phyloP scores from a whole-genome alignment of 2,888 invertebrate genomes.

The Priocnemis perturbator region DNA sequence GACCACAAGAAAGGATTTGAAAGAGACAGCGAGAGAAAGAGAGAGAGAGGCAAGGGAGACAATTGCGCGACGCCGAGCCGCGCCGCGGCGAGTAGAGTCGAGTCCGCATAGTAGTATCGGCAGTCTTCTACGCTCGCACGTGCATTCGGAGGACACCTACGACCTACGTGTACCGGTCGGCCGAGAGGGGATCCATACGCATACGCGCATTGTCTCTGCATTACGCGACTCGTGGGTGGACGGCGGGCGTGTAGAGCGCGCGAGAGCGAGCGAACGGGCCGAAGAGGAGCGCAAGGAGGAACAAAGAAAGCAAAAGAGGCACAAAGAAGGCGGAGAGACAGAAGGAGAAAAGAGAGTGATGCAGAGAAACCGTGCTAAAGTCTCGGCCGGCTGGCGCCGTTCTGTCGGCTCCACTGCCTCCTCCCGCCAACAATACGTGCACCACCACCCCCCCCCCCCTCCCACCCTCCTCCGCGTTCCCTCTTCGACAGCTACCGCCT shows the following conservation, averaged over 20 bases:
- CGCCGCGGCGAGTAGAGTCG: too few species aligned
- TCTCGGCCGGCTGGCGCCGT: slow-evolving; percentile 66
- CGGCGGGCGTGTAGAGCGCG: not conserved
- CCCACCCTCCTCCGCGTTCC: not conserved
- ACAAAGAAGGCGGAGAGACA: slow-evolving; percentile 25
- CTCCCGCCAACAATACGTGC: slow-evolving; percentile 66
- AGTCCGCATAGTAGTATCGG: slow-evolving; percentile 33
- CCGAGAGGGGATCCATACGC: not conserved
- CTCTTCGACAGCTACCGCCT: not conserved
- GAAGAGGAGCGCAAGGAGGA: not conserved
- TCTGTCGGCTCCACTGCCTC: slow-evolving; percentile 65
- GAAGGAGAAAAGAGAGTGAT: slow-evolving; percentile 31
- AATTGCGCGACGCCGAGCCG: slow-evolving; percentile 40
- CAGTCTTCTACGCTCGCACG: slow-evolving; percentile 28
- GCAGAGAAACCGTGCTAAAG: slow-evolving; percentile 56
- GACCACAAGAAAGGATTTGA: slow-evolving; percentile 1
- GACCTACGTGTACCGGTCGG: not conserved
- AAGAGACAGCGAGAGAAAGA: too few species aligned
- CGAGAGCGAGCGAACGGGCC: not conserved
- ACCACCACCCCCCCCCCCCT: slow-evolving; percentile 24
- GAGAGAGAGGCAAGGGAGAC: slow-evolving; percentile 19
- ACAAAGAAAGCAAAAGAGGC: slow-evolving; percentile 22
- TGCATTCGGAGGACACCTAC: slow-evolving; percentile 8
- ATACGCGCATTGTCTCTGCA: not conserved
- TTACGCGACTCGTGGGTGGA: slow-evolving; percentile 5